phyloP scores from a whole-genome alignment of 2,113 vertebrate genomes.

The Erythrocebus patas region DNA sequence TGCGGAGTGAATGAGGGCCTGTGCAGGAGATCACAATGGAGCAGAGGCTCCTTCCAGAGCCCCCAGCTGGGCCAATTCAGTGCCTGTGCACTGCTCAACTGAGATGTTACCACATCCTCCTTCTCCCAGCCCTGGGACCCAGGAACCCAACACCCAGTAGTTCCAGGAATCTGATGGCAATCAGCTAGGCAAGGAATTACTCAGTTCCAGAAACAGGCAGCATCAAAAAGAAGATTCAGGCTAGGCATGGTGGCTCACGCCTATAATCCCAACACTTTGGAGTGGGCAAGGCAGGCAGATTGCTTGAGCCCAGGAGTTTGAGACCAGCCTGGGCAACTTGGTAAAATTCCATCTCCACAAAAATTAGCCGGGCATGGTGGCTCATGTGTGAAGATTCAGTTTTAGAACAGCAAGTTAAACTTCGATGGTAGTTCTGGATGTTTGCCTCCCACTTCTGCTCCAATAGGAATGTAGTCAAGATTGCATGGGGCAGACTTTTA shows the following conservation, averaged over 20 bases:
- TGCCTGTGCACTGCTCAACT: background rate
- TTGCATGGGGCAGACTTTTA: background rate
- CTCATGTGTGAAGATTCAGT: background rate
- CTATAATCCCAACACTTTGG: too few species aligned
- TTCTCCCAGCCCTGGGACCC: background rate
- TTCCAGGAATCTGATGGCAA: background rate
- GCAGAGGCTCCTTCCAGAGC: too few species aligned
- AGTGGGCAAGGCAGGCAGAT: too few species aligned
- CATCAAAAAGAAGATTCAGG: background rate
- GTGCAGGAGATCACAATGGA: too few species aligned
- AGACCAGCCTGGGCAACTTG: too few species aligned
- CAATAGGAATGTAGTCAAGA: background rate
- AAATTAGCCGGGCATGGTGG: too few species aligned
- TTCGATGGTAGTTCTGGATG: background rate
- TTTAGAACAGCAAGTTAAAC: background rate
- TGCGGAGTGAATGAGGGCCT: background rate
- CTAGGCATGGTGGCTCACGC: too few species aligned
- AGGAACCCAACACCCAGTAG: background rate
- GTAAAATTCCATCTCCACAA: too few species aligned
- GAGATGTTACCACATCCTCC: background rate
- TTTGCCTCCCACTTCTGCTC: rapidly evolving
- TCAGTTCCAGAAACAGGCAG: background rate
- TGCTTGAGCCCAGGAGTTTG: too few species aligned
- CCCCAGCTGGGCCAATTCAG: background rate
- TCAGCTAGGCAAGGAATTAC: background rate